Conservation (phyloP, 2,888 invertebrate species). For the Selenia dentaria region DNA sequence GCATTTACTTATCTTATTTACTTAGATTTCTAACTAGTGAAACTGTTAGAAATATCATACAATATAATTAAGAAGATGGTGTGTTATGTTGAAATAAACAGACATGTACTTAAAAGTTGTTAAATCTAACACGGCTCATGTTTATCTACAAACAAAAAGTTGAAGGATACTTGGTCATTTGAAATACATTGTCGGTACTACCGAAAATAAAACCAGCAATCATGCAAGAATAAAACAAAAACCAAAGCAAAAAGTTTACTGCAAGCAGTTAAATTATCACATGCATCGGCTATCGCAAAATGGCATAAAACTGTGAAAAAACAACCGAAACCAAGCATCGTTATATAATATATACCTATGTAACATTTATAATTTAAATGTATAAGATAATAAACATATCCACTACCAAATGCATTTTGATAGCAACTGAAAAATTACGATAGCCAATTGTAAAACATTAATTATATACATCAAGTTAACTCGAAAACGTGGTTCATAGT, state of each 20-base stretch:
- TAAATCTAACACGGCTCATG: too few relatives aligned
- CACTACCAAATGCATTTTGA: not conserved
- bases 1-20: not conserved
- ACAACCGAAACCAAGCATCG: not conserved
- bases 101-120: too few relatives aligned
- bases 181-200: slow-evolving; percentile 5
- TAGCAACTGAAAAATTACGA: not conserved
- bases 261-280: slow-evolving; percentile 8
- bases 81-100: too few relatives aligned
- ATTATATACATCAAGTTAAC: too few relatives aligned
- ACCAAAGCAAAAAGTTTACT: slow-evolving; percentile 11
- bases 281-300: slow-evolving; percentile 2
- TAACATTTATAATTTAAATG: not conserved
- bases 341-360: not conserved
- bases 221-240: not conserved
- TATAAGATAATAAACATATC: not conserved
- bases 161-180: slow-evolving; percentile 7
- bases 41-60: too few relatives aligned
- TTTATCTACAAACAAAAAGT: not conserved
- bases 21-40: not conserved
- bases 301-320: slow-evolving; percentile 1
- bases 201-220: slow-evolving; percentile 6
- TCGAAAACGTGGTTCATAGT: too few relatives aligned
- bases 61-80: too few relatives aligned
- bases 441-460: too few relatives aligned